Percentiles rank a stretch among this genome's conserved stretches.
Evolutionary conservation across 1,140 invertebrate genomes (phyloP).

Genomic region (Drosophila tani): DNA sequence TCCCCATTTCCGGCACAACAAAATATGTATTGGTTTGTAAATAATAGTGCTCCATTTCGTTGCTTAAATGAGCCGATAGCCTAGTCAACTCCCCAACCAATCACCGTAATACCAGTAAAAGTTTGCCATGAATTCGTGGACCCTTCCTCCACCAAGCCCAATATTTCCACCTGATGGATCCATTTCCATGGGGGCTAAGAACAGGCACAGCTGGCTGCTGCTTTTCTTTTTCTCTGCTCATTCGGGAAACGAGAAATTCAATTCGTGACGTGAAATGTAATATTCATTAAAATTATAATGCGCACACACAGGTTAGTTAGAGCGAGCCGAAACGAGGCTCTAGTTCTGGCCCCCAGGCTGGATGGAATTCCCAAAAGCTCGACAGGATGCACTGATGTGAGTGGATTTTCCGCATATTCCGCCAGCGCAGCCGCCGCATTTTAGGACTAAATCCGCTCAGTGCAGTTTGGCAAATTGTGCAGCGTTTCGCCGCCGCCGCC

Average conservation of each 20-base stretch:
- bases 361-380: conserved; percentile 27
- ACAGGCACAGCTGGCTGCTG: conserved; percentile 2
- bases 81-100: conserved; percentile 31
- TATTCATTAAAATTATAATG: conserved; percentile 71
- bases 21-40: neutral
- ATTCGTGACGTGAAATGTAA: conserved; percentile 62
- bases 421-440: conserved; percentile 32
- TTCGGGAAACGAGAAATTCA: conserved; percentile 40
- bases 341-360: conserved; percentile 3
- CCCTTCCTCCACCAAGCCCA: conserved; percentile 3
- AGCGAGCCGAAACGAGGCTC: conserved; percentile 5
- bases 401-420: conserved; percentile 24
- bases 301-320: conserved; percentile 26
- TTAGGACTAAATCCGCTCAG: conserved; percentile 73
- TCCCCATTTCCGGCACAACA: neutral
- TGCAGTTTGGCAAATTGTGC: conserved; percentile 71
- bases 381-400: conserved; percentile 60
- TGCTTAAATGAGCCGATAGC: conserved; percentile 23
- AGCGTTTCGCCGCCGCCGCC: conserved; percentile 29
- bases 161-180: conserved; percentile 44
- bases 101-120: conserved; percentile 11
- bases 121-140: conserved; percentile 20
- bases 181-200: conserved; percentile 10
- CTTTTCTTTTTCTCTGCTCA: neutral
- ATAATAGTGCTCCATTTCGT: neutral